Evolutionary conservation across 2,888 invertebrate genomes (phyloP).

Genomic region (Morpho deidamia): DNA sequence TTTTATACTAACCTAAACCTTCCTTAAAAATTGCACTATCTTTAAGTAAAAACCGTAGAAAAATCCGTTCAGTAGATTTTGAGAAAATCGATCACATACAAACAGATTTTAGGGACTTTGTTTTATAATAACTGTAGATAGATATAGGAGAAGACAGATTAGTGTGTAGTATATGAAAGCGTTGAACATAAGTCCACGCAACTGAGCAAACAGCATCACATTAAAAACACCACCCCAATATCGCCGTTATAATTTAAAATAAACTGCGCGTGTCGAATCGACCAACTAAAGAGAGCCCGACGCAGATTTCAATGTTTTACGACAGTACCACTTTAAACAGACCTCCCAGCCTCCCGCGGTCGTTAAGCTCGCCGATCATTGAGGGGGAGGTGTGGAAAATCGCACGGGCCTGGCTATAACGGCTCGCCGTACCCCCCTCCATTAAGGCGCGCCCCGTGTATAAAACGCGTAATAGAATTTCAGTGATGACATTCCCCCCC

Average conservation of each 20-base stretch:
- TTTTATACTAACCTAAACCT: too few species aligned
- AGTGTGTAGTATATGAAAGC: background rate
- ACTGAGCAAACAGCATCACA: conserved; percentile 22
- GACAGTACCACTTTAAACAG: conserved; percentile 36
- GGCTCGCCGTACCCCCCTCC: conserved; percentile 50
- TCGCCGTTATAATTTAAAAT: conserved; percentile 67
- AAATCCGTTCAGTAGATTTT: too few species aligned
- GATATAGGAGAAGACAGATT: too few species aligned
- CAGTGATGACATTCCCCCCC: conserved; percentile 54
- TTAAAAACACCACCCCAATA: conserved; percentile 32
- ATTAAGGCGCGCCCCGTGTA: conserved; percentile 60
- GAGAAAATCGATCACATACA: too few species aligned
- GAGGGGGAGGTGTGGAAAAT: conserved; percentile 40
- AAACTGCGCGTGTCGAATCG: conserved; percentile 73
- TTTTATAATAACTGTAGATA: too few species aligned
- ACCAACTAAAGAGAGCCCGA: conserved; percentile 47
- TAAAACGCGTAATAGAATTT: conserved; percentile 76
- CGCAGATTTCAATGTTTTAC: conserved; percentile 63
- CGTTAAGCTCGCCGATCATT: conserved; percentile 22
- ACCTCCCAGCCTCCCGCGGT: conserved; percentile 24
- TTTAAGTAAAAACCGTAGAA: too few species aligned
- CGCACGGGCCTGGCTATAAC: conserved; percentile 55
- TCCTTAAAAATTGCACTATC: too few species aligned
- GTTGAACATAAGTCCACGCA: conserved; percentile 5
- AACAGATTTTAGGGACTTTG: too few species aligned